Percentiles rank a stretch among this genome's conserved stretches.
Evolutionary conservation across 2,888 invertebrate species (phyloP).

Genomic region (Mechanitis mazaeus): DNA sequence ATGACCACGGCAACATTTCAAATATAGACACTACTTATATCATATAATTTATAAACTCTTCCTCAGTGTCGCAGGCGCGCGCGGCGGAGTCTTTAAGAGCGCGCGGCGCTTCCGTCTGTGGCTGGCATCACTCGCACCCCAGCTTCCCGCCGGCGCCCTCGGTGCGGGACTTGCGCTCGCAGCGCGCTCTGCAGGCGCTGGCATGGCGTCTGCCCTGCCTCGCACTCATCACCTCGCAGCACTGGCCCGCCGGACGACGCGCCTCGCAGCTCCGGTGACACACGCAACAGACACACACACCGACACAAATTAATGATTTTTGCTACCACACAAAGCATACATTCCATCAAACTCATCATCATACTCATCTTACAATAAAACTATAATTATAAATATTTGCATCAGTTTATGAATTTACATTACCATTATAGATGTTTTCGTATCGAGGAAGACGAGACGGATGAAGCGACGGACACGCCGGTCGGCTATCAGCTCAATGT

Average conservation of each 20-base stretch:
- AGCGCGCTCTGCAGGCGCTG: constrained; percentile 69
- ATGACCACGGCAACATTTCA: too few species aligned
- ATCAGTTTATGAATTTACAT: too few species aligned
- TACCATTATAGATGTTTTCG: constrained; percentile 68
- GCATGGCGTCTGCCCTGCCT: constrained; percentile 70
- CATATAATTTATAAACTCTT: too few species aligned
- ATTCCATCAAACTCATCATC: too few species aligned
- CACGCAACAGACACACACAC: constrained; percentile 25
- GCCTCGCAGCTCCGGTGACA: constrained; percentile 42
- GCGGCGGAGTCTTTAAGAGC: constrained; percentile 76
- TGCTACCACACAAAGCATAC: too few species aligned
- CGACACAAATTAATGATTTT: too few species aligned
- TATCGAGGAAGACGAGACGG: constrained; percentile 59
- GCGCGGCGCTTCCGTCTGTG: constrained; percentile 72
- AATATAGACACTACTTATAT: too few species aligned
- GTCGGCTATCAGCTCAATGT: constrained; percentile 73
- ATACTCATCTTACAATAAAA: too few species aligned
- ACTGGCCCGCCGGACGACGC: constrained; percentile 63
- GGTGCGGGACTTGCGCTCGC: constrained; percentile 80
- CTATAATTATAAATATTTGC: too few species aligned
- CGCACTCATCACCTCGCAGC: constrained; percentile 81
- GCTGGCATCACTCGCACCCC: constrained; percentile 90
- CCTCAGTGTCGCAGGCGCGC: constrained; percentile 68
- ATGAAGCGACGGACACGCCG: constrained; percentile 38
- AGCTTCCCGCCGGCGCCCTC: constrained; percentile 83